Conservation (phyloP, 2,888 invertebrate genomes). For the Polia nebulosa region DNA sequence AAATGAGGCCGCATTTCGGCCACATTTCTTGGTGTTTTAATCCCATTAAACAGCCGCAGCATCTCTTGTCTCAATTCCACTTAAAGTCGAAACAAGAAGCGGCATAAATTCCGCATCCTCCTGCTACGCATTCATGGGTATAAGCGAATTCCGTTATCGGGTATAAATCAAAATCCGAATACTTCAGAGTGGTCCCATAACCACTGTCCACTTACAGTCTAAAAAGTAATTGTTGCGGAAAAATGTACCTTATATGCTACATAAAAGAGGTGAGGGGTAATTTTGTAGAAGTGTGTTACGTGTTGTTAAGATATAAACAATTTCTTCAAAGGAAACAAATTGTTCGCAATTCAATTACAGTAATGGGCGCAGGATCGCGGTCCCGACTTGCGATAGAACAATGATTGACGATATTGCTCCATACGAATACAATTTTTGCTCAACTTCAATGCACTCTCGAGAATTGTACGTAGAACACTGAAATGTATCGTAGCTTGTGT, state of each 20-base stretch:
- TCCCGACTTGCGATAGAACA: conserved; percentile 37
- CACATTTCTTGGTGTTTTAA: conserved; percentile 22
- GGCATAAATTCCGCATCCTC: conserved; percentile 67
- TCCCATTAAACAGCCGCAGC: conserved; percentile 18
- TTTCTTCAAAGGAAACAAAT: conserved; percentile 81
- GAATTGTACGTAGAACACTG: conserved; percentile 19
- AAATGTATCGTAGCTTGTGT: background rate
- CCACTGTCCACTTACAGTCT: conserved; percentile 33
- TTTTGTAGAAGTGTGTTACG: conserved; percentile 12
- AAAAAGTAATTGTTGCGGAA: conserved; percentile 34
- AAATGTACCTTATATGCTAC: conserved; percentile 34
- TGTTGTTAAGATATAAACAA: conserved; percentile 75
- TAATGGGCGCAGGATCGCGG: conserved; percentile 72
- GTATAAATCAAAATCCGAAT: conserved; percentile 72
- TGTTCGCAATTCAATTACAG: conserved; percentile 79
- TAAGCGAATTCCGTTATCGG: conserved; percentile 69
- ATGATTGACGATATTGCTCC: conserved; percentile 61
- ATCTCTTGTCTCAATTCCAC: conserved; percentile 45
- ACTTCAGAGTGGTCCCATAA: conserved; percentile 60
- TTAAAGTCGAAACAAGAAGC: conserved; percentile 61
- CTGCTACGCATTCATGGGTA: conserved; percentile 65
- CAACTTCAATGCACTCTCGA: conserved; percentile 39
- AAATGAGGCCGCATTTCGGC: background rate
- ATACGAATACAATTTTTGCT: conserved; percentile 44
- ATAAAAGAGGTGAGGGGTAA: conserved; percentile 29